Conservation (phyloP, 2,113 vertebrate species). For the Ptilorrhoa leucosticta region DNA sequence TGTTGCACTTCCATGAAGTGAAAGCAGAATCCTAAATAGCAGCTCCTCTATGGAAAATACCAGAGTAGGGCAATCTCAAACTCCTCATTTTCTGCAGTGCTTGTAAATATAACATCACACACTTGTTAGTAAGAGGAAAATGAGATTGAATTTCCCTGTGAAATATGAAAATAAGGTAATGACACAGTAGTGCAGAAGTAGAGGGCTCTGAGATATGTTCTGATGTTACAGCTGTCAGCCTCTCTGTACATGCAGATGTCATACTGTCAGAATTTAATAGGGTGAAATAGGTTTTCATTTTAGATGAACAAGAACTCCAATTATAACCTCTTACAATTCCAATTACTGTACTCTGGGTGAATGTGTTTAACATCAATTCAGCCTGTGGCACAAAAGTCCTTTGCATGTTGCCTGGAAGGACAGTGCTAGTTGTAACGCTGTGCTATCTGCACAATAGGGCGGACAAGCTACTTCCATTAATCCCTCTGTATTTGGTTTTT, state of each 20-base stretch:
- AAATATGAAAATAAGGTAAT: neutral
- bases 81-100: neutral
- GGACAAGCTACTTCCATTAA: neutral
- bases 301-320: conserved; percentile 22
- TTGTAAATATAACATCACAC: neutral
- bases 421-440: neutral
- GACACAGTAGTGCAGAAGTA: neutral
- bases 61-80: neutral
- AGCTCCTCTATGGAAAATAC: neutral
- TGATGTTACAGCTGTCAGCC: neutral
- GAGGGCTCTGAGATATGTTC: neutral
- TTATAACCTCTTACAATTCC: neutral
- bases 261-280: conserved; percentile 5
- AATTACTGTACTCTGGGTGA: neutral
- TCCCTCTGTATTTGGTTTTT: neutral
- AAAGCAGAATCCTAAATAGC: neutral
- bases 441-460: neutral
- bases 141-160: neutral
- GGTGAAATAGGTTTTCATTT: conserved; percentile 27
- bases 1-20: neutral
- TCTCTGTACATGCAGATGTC: neutral
- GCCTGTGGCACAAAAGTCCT: neutral
- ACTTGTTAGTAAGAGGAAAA: neutral
- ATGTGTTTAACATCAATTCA: neutral
- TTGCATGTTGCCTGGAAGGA: neutral